phyloP scores from a whole-genome alignment of 1,140 invertebrate genomes.

The Drosophila prosaltans region DNA sequence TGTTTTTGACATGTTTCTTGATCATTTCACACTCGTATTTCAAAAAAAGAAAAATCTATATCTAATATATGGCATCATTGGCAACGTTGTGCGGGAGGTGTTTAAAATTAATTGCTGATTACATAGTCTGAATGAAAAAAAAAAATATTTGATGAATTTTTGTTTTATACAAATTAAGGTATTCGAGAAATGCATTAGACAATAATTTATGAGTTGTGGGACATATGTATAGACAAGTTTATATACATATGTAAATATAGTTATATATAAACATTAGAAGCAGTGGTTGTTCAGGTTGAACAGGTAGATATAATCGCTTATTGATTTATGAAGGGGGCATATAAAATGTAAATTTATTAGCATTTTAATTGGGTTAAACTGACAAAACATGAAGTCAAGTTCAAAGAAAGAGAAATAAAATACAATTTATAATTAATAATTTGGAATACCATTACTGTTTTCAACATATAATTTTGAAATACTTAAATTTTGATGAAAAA shows the following conservation, averaged over 20 bases:
- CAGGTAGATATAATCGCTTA: not conserved
- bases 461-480: too few species aligned
- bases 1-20: slow-evolving; percentile 23
- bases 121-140: not conserved
- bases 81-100: slow-evolving; percentile 1
- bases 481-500: too few species aligned
- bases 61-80: not conserved
- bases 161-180: not conserved
- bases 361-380: slow-evolving; percentile 12
- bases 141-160: slow-evolving; percentile 1
- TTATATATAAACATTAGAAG: not conserved
- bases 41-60: not conserved
- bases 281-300: not conserved
- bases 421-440: slow-evolving; percentile 1
- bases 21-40: slow-evolving; percentile 20
- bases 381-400: slow-evolving; percentile 21
- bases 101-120: slow-evolving; percentile 19
- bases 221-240: not conserved
- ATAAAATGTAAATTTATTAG: slow-evolving; percentile 15
- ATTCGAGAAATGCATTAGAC: slow-evolving; percentile 9
- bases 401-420: slow-evolving; percentile 11
- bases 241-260: not conserved
- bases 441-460: too few species aligned
- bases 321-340: slow-evolving; percentile 1
- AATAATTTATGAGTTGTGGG: slow-evolving; percentile 17